Base-by-base conservation (phyloP, 2,113 vertebrate genomes). In the Otolemur garnettii region DNA sequence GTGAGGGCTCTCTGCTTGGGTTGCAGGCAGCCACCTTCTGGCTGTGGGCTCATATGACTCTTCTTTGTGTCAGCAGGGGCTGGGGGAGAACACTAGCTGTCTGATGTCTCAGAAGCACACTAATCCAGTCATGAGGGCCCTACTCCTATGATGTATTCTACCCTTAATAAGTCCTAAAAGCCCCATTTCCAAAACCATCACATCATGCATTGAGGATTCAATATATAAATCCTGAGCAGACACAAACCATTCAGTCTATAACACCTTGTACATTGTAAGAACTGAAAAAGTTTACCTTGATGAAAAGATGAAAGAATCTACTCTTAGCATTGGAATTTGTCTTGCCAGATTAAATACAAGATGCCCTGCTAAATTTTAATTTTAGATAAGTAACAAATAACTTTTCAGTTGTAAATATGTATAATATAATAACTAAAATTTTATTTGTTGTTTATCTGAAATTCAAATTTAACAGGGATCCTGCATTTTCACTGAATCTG, bases 371-470 rank as follows among this genome's bases (percentile, higher is more conserved):
- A 55, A 30, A 87, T 60, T 59, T 78, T 21, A 94, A 84, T 50
- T 90, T 91, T 30, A 57, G 53, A 87, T 64, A 85, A 89, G 85
- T 5, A 57, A 60, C 50, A 74, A 59, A 72, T 42, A 81, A 9
- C 33, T 74, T 87, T 83, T 75, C 18, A 80, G 53, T 57, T 57
- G 57, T 71, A 91, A 90, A 30, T 74, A 80, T 74, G 5, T 6
- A 28, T 42, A 91, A 83, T 6, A 28, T 42, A 87, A 83, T 82
- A 83, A 35, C 19, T 84, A 68, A 91, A 92, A 78, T 78, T 30
- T 19, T 71, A 42, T n/a, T 78, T 78, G 13, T 22, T 88, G 33
- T 78, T 96, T 93, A 89, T n/a, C 57, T 88, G n/a, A 93, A 87
- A 84, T 60, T 96, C 18, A 87, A 83, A 78, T 92, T 92, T 87